These are phyloP conservation scores for Ptilonorhynchus violaceus DNA, from an alignment of 2,113 vertebrate genomes.

Conservation along the genomic window DNA sequence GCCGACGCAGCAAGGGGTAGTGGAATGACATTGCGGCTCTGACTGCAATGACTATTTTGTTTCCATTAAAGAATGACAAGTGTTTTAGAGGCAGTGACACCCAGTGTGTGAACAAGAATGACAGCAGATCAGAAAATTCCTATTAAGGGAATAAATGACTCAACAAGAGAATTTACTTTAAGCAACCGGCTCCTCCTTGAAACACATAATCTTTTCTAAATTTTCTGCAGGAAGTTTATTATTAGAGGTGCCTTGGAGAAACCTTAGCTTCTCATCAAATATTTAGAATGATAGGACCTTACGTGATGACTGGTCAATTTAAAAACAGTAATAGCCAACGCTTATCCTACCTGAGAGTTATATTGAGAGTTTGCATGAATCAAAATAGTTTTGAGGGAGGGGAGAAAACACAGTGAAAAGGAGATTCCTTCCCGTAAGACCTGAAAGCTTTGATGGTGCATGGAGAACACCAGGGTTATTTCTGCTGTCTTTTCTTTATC, in stretches of 20 bases:
- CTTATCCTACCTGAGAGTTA: background rate
- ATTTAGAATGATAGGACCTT: conserved; percentile 48
- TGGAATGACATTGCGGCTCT: conserved; percentile 81
- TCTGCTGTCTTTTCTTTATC: background rate
- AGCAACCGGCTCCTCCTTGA: conserved; percentile 64
- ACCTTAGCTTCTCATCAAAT: conserved; percentile 58
- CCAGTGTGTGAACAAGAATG: conserved; percentile 79
- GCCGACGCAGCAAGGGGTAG: conserved; percentile 83
- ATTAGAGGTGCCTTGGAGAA: conserved; percentile 60
- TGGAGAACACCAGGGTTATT: background rate
- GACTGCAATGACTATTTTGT: conserved; percentile 84
- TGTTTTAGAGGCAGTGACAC: conserved; percentile 82
- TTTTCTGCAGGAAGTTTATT: conserved; percentile 73
- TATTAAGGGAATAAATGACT: conserved; percentile 84
- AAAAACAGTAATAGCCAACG: conserved; percentile 54
- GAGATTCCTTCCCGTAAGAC: background rate
- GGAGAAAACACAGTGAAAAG: background rate
- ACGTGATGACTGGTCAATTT: conserved; percentile 60
- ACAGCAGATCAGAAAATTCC: conserved; percentile 82
- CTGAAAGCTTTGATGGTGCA: background rate
- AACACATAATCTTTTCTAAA: conserved; percentile 63
- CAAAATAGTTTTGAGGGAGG: background rate
- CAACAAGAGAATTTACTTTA: conserved; percentile 71
- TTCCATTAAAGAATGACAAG: conserved; percentile 89
- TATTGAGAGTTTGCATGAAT: background rate